phyloP scores from a whole-genome alignment of 1,140 invertebrate species.

The Bombus vancouverensis region DNA sequence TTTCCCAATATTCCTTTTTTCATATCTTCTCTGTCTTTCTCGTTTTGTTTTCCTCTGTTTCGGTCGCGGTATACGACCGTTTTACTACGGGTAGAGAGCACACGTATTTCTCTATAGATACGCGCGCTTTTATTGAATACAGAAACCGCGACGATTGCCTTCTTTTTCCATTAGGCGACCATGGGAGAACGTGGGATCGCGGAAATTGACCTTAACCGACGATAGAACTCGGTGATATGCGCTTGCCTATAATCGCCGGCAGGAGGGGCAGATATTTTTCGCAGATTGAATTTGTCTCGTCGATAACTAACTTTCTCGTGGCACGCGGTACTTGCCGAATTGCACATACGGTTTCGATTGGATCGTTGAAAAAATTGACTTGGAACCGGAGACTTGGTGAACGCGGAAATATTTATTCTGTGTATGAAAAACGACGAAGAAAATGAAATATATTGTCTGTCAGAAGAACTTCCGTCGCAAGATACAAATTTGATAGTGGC shows the following conservation, averaged over 20 bases:
- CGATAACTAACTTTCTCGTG: slow-evolving; percentile 10
- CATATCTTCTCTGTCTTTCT: neutral
- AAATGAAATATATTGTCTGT: neutral
- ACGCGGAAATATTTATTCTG: neutral
- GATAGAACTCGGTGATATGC: neutral
- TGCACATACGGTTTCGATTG: neutral
- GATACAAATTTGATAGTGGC: too few species aligned
- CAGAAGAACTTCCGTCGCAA: neutral
- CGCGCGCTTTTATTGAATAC: slow-evolving; percentile 35
- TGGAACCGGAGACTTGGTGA: neutral
- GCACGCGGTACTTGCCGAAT: neutral
- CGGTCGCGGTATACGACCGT: neutral
- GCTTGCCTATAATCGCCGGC: neutral
- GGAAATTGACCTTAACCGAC: slow-evolving; percentile 45
- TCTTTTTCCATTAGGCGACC: slow-evolving; percentile 45
- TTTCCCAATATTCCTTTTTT: neutral
- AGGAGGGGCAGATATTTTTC: slow-evolving; percentile 25
- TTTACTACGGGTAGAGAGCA: too few species aligned
- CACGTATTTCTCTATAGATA: neutral
- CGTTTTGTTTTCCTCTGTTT: neutral
- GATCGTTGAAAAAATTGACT: neutral
- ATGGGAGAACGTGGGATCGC: neutral
- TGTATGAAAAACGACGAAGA: neutral
- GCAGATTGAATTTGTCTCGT: slow-evolving; percentile 39
- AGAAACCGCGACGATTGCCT: slow-evolving; percentile 52